A percentile compares a stretch with the other conserved stretches of the same genome.
These are phyloP conservation scores for Porites lutea DNA, from an alignment of 64 coral and sea anemone species.

Conservation along the genomic window DNA sequence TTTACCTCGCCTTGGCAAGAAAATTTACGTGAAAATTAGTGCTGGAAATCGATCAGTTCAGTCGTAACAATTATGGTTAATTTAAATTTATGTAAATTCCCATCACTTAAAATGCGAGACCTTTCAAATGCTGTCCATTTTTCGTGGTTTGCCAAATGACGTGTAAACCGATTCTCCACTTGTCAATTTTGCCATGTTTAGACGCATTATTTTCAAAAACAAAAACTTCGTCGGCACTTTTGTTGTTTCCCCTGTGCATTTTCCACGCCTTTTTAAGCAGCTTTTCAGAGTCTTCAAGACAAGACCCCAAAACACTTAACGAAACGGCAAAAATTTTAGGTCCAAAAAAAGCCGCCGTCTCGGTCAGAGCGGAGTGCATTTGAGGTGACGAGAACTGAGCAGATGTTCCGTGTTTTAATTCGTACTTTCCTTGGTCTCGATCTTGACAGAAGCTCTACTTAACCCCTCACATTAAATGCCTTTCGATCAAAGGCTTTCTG, in stretches of 20 bases:
- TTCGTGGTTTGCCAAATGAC: constrained; percentile 84
- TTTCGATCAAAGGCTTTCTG: constrained; percentile 47
- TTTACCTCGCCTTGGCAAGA: constrained; percentile 16
- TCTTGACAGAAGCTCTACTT: constrained; percentile 39
- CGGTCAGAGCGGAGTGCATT: neutral
- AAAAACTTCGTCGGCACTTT: constrained; percentile 60
- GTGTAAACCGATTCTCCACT: constrained; percentile 79
- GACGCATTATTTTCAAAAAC: constrained; percentile 79
- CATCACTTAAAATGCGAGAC: constrained; percentile 79
- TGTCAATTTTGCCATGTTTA: constrained; percentile 67
- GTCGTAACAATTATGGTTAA: constrained; percentile 88
- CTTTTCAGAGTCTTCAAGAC: constrained; percentile 59
- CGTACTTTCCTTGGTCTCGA: constrained; percentile 29
- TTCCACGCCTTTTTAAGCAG: constrained; percentile 45
- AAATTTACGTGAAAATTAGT: constrained; percentile 60
- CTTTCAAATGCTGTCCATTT: constrained; percentile 79
- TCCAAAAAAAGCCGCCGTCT: constrained; percentile 1
- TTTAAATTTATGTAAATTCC: constrained; percentile 94
- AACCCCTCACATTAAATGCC: constrained; percentile 26
- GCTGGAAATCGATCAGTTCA: constrained; percentile 74
- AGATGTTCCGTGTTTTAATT: constrained; percentile 27
- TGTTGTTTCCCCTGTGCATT: constrained; percentile 52
- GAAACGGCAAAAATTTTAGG: constrained; percentile 34
- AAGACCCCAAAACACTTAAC: constrained; percentile 64
- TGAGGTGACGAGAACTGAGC: constrained; percentile 19